Base-by-base conservation (phyloP, 1,140 invertebrate species). In the Drosophila lini region DNA sequence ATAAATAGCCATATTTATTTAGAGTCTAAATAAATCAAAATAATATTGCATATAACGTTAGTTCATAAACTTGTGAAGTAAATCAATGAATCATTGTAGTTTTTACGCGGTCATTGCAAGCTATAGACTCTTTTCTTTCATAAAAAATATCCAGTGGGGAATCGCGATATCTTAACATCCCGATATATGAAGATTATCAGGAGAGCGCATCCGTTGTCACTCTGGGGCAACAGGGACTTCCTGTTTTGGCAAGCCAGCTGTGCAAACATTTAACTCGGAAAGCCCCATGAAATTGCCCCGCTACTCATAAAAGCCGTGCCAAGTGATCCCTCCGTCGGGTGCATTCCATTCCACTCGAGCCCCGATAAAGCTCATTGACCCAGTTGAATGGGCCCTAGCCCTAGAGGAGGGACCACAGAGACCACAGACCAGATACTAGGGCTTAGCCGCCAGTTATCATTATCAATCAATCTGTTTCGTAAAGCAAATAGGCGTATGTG, bases 331-430 rank as follows among this genome's bases (percentile, higher is more conserved):
- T 56, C 48, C 15, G 40, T 32, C 11, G 44, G 59, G 40, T 76
- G 62, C 63, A 42, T 56, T 53, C 55, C 58, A 36, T 73, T 73
- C 52, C 69, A 65, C 58, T 45, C 64, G 50, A 53, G 19, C 50
- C 41, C 25, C 42, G 83, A 80, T 83, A 86, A 82, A 88, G 77
- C 83, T 74, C 84, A 78, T 83, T 86, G 83, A 86, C 83, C 83
- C 61, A 88, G 57, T 86, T 86, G 67, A 61, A 70, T 64, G 62
- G 48, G 69, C 60, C 47, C n/a, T 42, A 52, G 59, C 36, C 79
- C 50, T 36, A 22, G 32, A 53, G 50, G 32, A 55, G 52, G 52
- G 16, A 22, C 42, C 16, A 22, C 22, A 22, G 38, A 22, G 57
- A 64, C 71, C 77, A 80, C 42, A 22, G 60, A 44, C 47, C 44